phyloP scores from a whole-genome alignment of 2,113 vertebrate genomes.

The Tupaia tana region DNA sequence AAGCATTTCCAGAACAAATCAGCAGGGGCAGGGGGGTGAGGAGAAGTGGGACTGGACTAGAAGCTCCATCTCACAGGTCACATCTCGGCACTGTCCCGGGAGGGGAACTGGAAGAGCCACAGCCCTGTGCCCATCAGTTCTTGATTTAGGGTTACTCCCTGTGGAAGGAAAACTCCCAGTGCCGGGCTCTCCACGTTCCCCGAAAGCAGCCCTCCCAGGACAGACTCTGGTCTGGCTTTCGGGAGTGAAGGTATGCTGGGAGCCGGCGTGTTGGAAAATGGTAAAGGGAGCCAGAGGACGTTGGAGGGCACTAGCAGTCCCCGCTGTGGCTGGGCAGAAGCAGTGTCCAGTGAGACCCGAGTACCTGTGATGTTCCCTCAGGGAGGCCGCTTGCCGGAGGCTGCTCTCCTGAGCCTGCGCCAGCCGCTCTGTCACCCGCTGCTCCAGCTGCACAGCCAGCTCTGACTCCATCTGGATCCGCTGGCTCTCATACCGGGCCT shows the following conservation, averaged over 20 bases:
- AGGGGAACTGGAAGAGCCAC: not conserved
- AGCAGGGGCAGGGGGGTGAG: not conserved
- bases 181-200: not conserved
- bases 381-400: constrained; percentile 77
- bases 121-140: not conserved
- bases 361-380: constrained; percentile 88
- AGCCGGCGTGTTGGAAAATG: not conserved
- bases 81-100: not conserved
- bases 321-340: not conserved
- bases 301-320: not conserved
- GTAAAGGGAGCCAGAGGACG: not conserved
- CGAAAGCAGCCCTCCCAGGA: not conserved
- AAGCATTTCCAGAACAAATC: not conserved
- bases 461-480: constrained; percentile 87
- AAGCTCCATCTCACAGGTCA: not conserved
- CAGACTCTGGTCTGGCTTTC: not conserved
- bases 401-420: constrained; percentile 84
- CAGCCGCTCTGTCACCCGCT: constrained; percentile 84
- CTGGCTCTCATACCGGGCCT: constrained; percentile 88
- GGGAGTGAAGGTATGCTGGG: not conserved
- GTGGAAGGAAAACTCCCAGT: not conserved
- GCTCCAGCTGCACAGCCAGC: constrained; percentile 85
- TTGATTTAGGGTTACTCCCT: not conserved
- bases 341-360: not conserved
- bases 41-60: not conserved